phyloP scores from a whole-genome alignment of 2,113 vertebrate species.

The Galbula dea region DNA sequence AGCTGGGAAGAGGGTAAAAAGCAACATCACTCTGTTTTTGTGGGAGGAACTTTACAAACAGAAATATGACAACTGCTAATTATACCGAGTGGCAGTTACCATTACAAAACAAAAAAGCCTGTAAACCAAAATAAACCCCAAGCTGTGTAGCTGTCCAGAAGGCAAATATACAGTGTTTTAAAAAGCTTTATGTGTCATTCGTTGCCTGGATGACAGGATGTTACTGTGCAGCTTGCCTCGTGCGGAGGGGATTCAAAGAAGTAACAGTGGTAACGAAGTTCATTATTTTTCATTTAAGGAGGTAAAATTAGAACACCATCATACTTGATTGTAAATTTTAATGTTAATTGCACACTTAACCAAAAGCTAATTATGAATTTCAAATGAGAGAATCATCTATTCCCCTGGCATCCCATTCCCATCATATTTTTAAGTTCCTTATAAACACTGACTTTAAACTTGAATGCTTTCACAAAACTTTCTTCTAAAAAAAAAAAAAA shows the following conservation, averaged over 20 bases:
- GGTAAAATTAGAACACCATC: slow-evolving; percentile 42
- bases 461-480: neutral
- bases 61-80: slow-evolving; percentile 49
- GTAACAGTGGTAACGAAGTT: neutral
- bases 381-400: slow-evolving; percentile 33
- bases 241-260: neutral
- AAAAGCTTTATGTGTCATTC: neutral
- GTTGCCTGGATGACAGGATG: neutral
- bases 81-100: slow-evolving; percentile 12
- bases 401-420: slow-evolving; percentile 28
- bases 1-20: slow-evolving; percentile 38
- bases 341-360: slow-evolving; percentile 59
- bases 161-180: neutral
- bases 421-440: slow-evolving; percentile 6
- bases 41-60: neutral
- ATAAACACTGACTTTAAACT: neutral
- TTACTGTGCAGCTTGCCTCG: neutral
- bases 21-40: neutral
- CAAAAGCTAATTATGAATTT: slow-evolving; percentile 47
- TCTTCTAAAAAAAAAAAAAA: neutral
- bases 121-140: neutral
- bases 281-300: neutral
- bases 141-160: neutral
- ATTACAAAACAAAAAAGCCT: neutral
- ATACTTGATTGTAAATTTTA: slow-evolving; percentile 50